Evolutionary conservation across 2,888 invertebrate species (phyloP), one percentile per base, ranked within the genome.

Genomic region (Diachrysia chrysitis): DNA sequence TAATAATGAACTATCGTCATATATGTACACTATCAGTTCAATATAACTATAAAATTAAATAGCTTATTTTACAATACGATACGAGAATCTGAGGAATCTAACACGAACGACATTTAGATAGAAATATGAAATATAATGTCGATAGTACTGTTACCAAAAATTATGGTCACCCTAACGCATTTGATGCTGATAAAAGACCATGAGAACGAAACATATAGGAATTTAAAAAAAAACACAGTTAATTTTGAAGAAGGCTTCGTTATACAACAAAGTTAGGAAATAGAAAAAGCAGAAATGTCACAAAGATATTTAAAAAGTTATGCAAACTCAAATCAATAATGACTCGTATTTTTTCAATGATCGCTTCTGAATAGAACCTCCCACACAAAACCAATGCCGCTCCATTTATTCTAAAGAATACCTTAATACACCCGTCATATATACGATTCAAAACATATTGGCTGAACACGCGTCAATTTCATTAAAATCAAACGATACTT

Each of bases 71-170:
- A 85, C 82, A 77, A 75, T 83, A 77, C 79, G 63, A 76, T 85
- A 74, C 81, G 81, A 78, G 73, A 79, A 85, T 78, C 74, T 74
- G 73, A 83, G 83, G 79, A 86, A 83, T 87, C 90, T 91, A 90
- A 84, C 88, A 91, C 90, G 85, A 88, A 91, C 91, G 81, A 90
- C 91, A 91, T 83, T 85, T 78, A 90, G 89, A 90, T 85, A 83
- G 79, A 83, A 83, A 83, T 78, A 71, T 75, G 78, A 81, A 80
- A 73, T 77, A 65, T 78, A 25, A 16, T 55, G 72, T 79, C 71
- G 74, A 78, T 82, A 82, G 82, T 82, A 86, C 85, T 83, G 81
- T 71, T 73, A 70, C 78, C 76, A 59, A 63, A 17, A 60, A 51
- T 17, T 6, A 19, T 5, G 37, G 23, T 29, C 48, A 51, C 12